Evolutionary conservation across 2,797 vertebrate species (phyloP), one percentile per base, ranked within the genome.

Genomic region (Mormyrops boulengeri): DNA sequence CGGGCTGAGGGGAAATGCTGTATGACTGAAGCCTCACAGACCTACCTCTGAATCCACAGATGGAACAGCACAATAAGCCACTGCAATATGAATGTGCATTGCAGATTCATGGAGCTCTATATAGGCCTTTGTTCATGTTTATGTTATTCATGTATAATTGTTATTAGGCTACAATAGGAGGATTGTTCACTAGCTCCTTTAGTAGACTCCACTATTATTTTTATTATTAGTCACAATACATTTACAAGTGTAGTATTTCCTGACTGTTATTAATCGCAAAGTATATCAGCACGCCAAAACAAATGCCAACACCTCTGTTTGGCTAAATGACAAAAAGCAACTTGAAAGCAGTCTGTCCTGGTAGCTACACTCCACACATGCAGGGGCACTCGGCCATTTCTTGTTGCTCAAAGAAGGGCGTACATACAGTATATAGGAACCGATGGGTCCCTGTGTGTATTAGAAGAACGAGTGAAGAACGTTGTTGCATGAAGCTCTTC

Each of bases 41-140:
- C 38, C n/a, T 26, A 88, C 57, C 60, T 88, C 88, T 30, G 77
- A 89, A 85, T 55, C 80, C 88, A 38, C 30, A 60, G 9, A 60
- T 60, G 53, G 30, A 60, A 26, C 34, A 8, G 53, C 52, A 87
- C 34, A 53, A 87, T 57, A 30, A 87, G 14, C 85, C 12, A 34
- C 53, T 52, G n/a, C 52, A 52, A 85, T 22, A 26, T 30, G 41
- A 50, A 85, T 17, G 41, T 82, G n/a, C 44, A 50, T 9, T 84
- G 41, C 8, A 8, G 19, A 41, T 47, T 47, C 80, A 12, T 26
- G 19, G 49, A 12, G 17, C 82, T 8, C 17, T 47, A 3, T 47
- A 17, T 47, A 44, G 38, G 41, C 38, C 38, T 38, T 7, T 7
- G 17, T 80, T 19, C 12, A 80, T 44, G 38, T 80, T 80, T 80